Evolutionary conservation across 2,113 vertebrate species (phyloP).

Genomic region (Poeciliopsis prolifica): DNA sequence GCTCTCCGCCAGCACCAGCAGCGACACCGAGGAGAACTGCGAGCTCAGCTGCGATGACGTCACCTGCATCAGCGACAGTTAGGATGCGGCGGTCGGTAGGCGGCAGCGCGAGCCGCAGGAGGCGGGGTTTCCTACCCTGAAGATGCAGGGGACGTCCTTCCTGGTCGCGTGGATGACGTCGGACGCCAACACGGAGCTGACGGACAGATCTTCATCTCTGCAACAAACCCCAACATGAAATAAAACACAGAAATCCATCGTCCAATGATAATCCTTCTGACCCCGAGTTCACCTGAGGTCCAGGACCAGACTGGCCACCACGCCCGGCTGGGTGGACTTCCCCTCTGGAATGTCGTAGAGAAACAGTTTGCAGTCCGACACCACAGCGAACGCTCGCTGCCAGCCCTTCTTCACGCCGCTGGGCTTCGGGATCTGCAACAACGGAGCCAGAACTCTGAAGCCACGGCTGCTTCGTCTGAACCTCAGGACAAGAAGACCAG

Average conservation of each 20-base stretch:
- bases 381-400: constrained; percentile 94
- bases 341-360: constrained; percentile 95
- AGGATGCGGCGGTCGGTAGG: not conserved
- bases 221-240: constrained; percentile 14
- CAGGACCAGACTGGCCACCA: constrained; percentile 90
- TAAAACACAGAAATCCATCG: not conserved
- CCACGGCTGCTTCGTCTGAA: too few relatives aligned
- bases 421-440: constrained; percentile 91
- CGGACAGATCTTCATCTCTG: constrained; percentile 95
- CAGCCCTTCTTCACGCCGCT: constrained; percentile 97
- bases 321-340: constrained; percentile 91
- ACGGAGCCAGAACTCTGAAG: too few relatives aligned
- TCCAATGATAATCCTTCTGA: not conserved
- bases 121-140: constrained; percentile 82
- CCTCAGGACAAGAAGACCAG: too few relatives aligned
- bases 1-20: constrained; percentile 93
- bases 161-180: constrained; percentile 96
- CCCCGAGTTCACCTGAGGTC: constrained; percentile 88
- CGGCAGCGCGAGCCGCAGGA: not conserved
- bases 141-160: constrained; percentile 96
- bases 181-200: constrained; percentile 93
- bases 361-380: constrained; percentile 96
- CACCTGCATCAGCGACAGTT: constrained; percentile 77
- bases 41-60: constrained; percentile 89
- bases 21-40: constrained; percentile 86